Base-by-base conservation (phyloP, 2,888 invertebrate genomes). In the Marronus borbonicus region DNA sequence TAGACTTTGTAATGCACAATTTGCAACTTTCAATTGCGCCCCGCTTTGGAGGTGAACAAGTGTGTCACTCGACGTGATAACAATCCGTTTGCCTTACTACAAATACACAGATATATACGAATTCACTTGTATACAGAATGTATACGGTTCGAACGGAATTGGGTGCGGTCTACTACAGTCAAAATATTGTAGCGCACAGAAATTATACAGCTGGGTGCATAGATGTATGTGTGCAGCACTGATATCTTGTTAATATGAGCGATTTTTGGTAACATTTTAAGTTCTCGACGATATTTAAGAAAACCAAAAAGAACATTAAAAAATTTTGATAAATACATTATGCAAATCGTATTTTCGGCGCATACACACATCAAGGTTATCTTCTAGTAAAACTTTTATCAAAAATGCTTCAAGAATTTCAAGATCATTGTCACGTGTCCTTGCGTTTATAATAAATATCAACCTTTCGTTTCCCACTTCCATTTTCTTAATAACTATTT, bases 41-140 rank as follows among this genome's bases (percentile, higher is more conserved):
- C 72, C 72, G 60, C 72, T 74, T 74, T 74, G 60, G 72, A 74
- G 72, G 72, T 74, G 72, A 74, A 74, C 72, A 74, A 74, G 72
- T 74, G 60, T 74, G 72, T 62, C 72, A 74, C 44, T 72, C 44
- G 60, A 24, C 20, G 17, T 60, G 72, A 60, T 74, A 74, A 74
- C 72, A 74, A 74, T 74, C 72, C 72, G 44, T 44, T 74, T 74
- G 62, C 72, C 60, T 62, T 74, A 60, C 72, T 62, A 28, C 68
- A 68, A 8, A 24, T 50, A 68, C 68, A 68, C 14, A 58, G n/a
- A 66, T 39, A 64, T 12, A 44, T 64, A 64, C 28, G 44, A 5
- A 36, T 31, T 31, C 4, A 31, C 31, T 31, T 31, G 31, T 44
- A 44, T 24, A 14, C n/a, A 49, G 49, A 17, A 39, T 72, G 44